Evolutionary conservation across 2,113 vertebrate genomes (phyloP), one percentile per base, ranked within the genome.

Genomic region (Cnemophilus loriae): DNA sequence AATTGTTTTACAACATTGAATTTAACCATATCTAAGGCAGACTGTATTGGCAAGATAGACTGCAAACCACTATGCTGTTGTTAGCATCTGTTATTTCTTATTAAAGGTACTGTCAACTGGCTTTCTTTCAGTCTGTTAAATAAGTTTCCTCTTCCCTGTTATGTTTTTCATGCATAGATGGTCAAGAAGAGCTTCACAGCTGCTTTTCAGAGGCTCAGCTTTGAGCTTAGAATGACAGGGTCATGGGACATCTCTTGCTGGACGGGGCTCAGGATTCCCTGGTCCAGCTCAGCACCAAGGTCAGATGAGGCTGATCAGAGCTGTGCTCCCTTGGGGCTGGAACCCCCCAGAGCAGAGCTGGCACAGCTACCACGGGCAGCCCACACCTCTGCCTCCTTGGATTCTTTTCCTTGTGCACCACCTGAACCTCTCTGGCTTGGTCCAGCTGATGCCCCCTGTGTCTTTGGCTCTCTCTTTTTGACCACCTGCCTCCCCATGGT

Each of bases 211-310:
- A 75, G 70, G 52, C 56, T 84, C 47, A 76, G 53, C 35, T 82
- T 50, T 70, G 47, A 77, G 64, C 22, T 41, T 68, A 16, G 27
- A 63, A 37, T 41, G 30, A 55, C 3, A 27, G 52, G 39, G 27
- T 67, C 4, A 1, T 0, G 0, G 27, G 42, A 37, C 10, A 37
- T 4, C 46, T 88, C 24, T 12, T 27, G 24, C n/a, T 30, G 49
- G 19, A 56, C 0, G 0, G 16, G 26, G 21, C 70, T 68, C 4
- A 1, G 79, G 63, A 60, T 12, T 56, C 57, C 19, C 49, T 39
- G 39, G 23, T 41, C 30, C 42, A 42, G 49, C 20, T 69, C 67
- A 42, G 47, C 0, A 1, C 56, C 2, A 5, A 32, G 26, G 49
- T 42, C 30, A n/a, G 61, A 23, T 1, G 1, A 13, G 15, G 50